Percentiles rank a stretch among this genome's conserved stretches.
phyloP scores from a whole-genome alignment of 2,113 vertebrate species.

The Zosterops hypoxanthus region DNA sequence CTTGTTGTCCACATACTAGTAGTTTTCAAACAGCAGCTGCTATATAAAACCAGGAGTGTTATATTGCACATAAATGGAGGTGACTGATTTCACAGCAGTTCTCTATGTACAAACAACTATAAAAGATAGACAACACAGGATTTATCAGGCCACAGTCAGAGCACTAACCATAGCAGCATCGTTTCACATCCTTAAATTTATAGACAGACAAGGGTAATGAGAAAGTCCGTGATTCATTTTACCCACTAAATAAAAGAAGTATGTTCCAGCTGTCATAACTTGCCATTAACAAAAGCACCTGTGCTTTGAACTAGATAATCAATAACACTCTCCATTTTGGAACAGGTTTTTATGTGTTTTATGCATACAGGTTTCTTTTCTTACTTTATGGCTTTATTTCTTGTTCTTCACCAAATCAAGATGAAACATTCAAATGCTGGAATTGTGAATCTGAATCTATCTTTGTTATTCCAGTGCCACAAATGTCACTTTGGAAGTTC shows the following conservation, averaged over 20 bases:
- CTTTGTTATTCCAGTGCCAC: background rate
- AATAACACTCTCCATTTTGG: background rate
- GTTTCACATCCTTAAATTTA: constrained; percentile 16
- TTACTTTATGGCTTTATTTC: background rate
- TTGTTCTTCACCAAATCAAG: background rate
- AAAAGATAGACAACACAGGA: background rate
- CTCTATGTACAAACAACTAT: background rate
- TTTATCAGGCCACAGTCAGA: background rate
- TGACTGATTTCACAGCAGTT: background rate
- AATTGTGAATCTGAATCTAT: background rate
- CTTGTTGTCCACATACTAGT: background rate
- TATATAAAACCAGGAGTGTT: background rate
- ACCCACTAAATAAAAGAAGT: constrained; percentile 36
- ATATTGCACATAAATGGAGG: background rate
- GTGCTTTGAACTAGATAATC: constrained; percentile 57
- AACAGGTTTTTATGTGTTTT: background rate
- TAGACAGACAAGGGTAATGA: background rate
- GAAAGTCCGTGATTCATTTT: constrained; percentile 34
- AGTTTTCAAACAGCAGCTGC: background rate
- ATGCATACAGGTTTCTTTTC: background rate
- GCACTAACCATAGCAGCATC: background rate
- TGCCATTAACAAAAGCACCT: constrained; percentile 40
- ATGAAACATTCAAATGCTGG: background rate
- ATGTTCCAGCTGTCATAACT: constrained; percentile 31
- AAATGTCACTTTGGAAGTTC: background rate